Conservation (phyloP, 2,113 vertebrate genomes). For the Passer domesticus region DNA sequence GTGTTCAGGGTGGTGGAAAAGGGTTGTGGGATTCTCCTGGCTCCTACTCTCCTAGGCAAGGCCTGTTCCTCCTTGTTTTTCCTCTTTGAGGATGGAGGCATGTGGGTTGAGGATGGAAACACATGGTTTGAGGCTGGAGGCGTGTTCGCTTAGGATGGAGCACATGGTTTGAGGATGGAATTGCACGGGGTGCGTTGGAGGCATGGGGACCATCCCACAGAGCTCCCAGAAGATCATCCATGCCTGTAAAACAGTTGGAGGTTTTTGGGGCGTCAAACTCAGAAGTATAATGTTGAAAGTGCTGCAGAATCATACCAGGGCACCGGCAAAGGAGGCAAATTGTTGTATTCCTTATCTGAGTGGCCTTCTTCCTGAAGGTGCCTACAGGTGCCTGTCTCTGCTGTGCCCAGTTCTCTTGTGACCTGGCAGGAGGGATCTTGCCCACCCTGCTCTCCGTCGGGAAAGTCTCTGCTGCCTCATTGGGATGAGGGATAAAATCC, state of each 20-base stretch:
- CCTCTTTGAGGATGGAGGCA: not conserved
- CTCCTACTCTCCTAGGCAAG: not conserved
- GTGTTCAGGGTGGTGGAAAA: not conserved
- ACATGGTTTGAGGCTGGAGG: not conserved
- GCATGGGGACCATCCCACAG: not conserved
- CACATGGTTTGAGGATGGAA: not conserved
- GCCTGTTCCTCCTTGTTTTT: not conserved
- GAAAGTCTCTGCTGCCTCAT: not conserved
- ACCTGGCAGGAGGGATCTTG: not conserved
- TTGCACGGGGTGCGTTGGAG: not conserved
- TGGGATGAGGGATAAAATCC: not conserved
- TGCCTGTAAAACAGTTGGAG: not conserved
- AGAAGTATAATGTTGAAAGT: not conserved
- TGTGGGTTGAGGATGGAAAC: not conserved
- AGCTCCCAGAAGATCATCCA: not conserved
- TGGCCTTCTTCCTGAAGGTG: not conserved
- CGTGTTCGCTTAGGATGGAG: not conserved
- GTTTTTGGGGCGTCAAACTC: not conserved
- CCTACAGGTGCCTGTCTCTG: rapidly evolving
- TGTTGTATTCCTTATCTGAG: not conserved
- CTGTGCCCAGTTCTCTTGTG: not conserved
- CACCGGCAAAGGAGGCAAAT: not conserved
- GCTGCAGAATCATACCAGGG: not conserved
- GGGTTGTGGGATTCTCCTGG: not conserved
- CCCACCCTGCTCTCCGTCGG: not conserved